Conservation (phyloP, 2,797 vertebrate genomes). For the Selene dorsalis region DNA sequence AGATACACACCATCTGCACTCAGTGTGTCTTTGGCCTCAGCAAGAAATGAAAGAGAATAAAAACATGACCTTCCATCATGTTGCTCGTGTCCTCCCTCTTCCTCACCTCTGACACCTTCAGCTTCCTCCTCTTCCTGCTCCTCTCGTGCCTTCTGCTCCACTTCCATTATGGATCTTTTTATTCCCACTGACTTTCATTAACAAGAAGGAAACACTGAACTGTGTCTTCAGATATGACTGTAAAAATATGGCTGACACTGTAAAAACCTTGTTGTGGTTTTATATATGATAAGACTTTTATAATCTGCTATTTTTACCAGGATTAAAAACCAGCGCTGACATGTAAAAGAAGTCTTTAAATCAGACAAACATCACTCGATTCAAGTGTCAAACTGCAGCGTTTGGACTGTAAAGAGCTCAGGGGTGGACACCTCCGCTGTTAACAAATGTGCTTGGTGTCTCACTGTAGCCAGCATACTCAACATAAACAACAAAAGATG, state of each 20-base stretch:
- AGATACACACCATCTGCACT: slow-evolving; percentile 30
- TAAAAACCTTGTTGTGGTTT: slow-evolving; percentile 17
- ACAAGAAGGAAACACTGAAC: neutral
- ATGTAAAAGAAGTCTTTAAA: slow-evolving; percentile 48
- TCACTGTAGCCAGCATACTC: neutral
- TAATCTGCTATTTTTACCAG: slow-evolving; percentile 38
- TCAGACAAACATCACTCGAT: slow-evolving; percentile 19
- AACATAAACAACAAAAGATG: slow-evolving; percentile 10
- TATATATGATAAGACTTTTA: neutral
- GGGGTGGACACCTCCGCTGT: slow-evolving; percentile 18
- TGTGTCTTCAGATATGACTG: neutral
- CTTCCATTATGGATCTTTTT: slow-evolving; percentile 19
- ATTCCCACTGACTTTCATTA: slow-evolving; percentile 8
- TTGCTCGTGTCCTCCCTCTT: slow-evolving; percentile 23
- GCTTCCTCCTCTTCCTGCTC: slow-evolving; percentile 9
- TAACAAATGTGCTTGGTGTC: slow-evolving; percentile 26
- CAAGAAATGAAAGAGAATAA: slow-evolving; percentile 64
- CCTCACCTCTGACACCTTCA: slow-evolving; percentile 40
- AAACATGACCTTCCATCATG: slow-evolving; percentile 61
- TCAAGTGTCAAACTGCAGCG: slow-evolving; percentile 30
- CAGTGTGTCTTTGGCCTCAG: slow-evolving; percentile 45
- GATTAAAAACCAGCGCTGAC: slow-evolving; percentile 16
- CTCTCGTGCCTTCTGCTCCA: slow-evolving; percentile 12
- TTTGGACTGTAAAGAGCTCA: slow-evolving; percentile 10
- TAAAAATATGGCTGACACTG: slow-evolving; percentile 10